Percentiles rank a stretch among this genome's conserved stretches.
Conservation (phyloP, 92 coral and sea anemone genomes). For the Palythoa caribaeorum region DNA sequence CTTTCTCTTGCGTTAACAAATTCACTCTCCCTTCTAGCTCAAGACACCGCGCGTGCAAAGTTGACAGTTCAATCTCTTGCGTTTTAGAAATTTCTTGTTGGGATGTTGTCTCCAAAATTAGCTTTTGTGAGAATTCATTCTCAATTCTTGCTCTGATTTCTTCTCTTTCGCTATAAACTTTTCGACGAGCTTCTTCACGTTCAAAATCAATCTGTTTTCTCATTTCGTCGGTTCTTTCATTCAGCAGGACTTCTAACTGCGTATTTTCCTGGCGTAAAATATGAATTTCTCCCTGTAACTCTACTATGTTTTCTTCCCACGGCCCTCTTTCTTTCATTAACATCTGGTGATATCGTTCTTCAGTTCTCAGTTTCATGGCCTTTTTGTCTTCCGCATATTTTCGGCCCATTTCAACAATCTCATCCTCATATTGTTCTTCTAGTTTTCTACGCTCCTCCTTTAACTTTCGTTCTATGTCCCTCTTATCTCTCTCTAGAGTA, state of each 20-base stretch:
- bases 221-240: slow-evolving; percentile 81
- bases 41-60: slow-evolving; percentile 71
- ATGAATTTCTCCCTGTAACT: slow-evolving; percentile 72
- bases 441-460: slow-evolving; percentile 87
- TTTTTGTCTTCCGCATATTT: slow-evolving; percentile 83
- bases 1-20: slow-evolving; percentile 68
- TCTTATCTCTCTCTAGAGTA: slow-evolving; percentile 82
- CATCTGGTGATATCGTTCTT: slow-evolving; percentile 78
- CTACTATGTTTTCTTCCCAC: slow-evolving; percentile 77
- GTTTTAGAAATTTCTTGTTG: slow-evolving; percentile 63
- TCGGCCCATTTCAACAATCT: slow-evolving; percentile 84
- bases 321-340: slow-evolving; percentile 75
- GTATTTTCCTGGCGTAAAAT: slow-evolving; percentile 87
- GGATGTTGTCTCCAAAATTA: slow-evolving; percentile 62
- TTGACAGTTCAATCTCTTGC: slow-evolving; percentile 70
- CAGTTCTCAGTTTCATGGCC: slow-evolving; percentile 72
- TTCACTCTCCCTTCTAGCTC: slow-evolving; percentile 63
- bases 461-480: slow-evolving; percentile 77
- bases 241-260: slow-evolving; percentile 70
- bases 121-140: slow-evolving; percentile 75
- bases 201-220: slow-evolving; percentile 79
- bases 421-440: slow-evolving; percentile 89
- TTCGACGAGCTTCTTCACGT: slow-evolving; percentile 74
- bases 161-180: slow-evolving; percentile 67
- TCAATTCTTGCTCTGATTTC: slow-evolving; percentile 80